Evolutionary conservation across 2,113 vertebrate species (phyloP), one percentile per base, ranked within the genome.

Genomic region (Erythrolamprus reginae): DNA sequence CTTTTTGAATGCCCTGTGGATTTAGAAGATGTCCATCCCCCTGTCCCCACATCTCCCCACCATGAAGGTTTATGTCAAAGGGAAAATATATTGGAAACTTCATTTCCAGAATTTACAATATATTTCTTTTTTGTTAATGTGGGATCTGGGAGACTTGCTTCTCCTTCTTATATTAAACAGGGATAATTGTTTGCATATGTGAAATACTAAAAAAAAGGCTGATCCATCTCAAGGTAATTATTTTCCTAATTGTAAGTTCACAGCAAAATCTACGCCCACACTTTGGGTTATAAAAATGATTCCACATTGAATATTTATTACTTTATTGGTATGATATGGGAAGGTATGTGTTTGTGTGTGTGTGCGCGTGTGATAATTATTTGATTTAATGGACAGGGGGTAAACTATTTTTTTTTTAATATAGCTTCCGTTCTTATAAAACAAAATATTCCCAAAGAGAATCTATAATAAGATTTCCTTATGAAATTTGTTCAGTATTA

Each of bases 381-480:
- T 91, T 89, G 89, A 87, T 0, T 28, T 70, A 92, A 58, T 48
- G 70, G 23, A 28, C 55, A 4, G 58, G 77, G 55, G 86, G 38
- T 83, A 84, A 90, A 56, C 23, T 56, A 9, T 58, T 56, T 58
- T 28, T 13, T 61, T 65, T 65, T n/a, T n/a, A n/a, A n/a, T 65
- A 5, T 65, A 65, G 28, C 28, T 28, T n/a, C 12, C 12, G 1
- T 65, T 65, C 28, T n/a, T 65, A 65, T n/a, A 93, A n/a, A 24
- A 86, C 92, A 93, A 92, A 38, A 77, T 77, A 77, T 38, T 17
- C 70, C 70, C 33, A 77, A 38, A 77, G 70, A 77, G 6, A 21
- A 38, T 42, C 6, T 77, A 38, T 70, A 70, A 38, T 33, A 38
- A 70, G n/a, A 70, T 70, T 70, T 70, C 8, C 65, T 70, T 70